Evolutionary conservation across 2,797 vertebrate species (phyloP), one percentile per base, ranked within the genome.

Genomic region (Champsocephalus esox): DNA sequence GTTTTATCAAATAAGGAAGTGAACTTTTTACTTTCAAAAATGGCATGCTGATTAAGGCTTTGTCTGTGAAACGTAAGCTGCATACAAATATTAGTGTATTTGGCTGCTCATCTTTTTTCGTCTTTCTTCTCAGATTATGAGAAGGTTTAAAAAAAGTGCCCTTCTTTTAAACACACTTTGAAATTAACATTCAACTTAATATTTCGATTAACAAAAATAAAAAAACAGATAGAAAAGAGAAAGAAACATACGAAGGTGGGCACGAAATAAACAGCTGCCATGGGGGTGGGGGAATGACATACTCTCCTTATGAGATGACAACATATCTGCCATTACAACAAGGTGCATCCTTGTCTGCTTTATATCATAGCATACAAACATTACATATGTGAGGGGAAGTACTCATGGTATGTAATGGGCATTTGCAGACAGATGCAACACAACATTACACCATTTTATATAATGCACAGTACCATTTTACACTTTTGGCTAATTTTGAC

Each of bases 21-120:
- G 34, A 3, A 49, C 28, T 69, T 84, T 28, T 73, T 46, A 50
- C 73, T 52, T 72, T 48, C 3, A 34, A 38, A 61, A 54, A 43
- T 10, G 64, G 50, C 17, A 63, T 41, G 19, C 17, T 44, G n/a
- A 68, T 71, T 21, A 57, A 45, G 61, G 43, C 46, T 28, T 32
- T 7, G 1, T 28, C 1, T 21, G 48, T 5, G n/a, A 73, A 49
- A 44, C 6, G n/a, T 9, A 2, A 28, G 48, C 17, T 41, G 13
- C 5, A 60, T 65, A 76, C 50, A 67, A 51, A 45, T 16, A 34
- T 4, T 2, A 10, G 5, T 6, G 6, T 17, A 67, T 68, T 12
- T 52, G 12, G 57, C 24, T 58, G 44, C 7, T 69, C 11, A 12
- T 4, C 5, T 50, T 43, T 63, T 43, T 12, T 34, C 9, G 9